Evolutionary conservation across 2,113 vertebrate genomes (phyloP), one percentile per base, ranked within the genome.

Genomic region (Poecilia latipinna): DNA sequence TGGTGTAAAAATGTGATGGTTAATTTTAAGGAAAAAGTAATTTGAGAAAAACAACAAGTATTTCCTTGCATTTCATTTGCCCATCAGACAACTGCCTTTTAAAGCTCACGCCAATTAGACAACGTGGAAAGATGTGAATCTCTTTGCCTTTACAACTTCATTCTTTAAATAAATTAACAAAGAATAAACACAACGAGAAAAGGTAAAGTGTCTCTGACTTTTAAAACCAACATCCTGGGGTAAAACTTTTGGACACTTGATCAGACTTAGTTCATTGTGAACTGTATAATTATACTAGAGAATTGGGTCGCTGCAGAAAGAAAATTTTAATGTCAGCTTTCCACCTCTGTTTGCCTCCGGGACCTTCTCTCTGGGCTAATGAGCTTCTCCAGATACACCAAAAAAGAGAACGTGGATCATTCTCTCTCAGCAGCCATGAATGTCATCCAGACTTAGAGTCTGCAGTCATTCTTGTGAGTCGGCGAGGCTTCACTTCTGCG

Each of bases 261-360:
- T 66, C 31, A 31, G 32, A 26, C 71, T 66, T 71, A 75, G 72
- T 70, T 75, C 68, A 63, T 6, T 73, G 6, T 65, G 61, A 75
- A 73, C 75, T 65, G 63, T 74, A 35, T 37, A 48, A 69, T 70
- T 68, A 35, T 80, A 51, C 79, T 39, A 69, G 37, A 42, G 42
- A 87, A 82, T 44, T 71, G 84, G 78, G 72, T 65, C 61, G 74
- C 61, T 51, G 75, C 42, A 3, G 54, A 68, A 61, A 69, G 61
- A 66, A 24, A 33, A 61, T 39, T 60, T 65, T 32, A 12, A 28
- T 60, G 68, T 82, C 5, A 51, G 35, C 73, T 33, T 8, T 81
- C 60, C 29, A 65, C 68, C 28, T 77, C n/a, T 68, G 65, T 48
- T n/a, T 62, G 48, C 28, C 33, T 8, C 62, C 26, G 31, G 65